These are phyloP conservation scores for Zeus faber DNA, from an alignment of 2,113 vertebrate genomes.

Conservation along the genomic window DNA sequence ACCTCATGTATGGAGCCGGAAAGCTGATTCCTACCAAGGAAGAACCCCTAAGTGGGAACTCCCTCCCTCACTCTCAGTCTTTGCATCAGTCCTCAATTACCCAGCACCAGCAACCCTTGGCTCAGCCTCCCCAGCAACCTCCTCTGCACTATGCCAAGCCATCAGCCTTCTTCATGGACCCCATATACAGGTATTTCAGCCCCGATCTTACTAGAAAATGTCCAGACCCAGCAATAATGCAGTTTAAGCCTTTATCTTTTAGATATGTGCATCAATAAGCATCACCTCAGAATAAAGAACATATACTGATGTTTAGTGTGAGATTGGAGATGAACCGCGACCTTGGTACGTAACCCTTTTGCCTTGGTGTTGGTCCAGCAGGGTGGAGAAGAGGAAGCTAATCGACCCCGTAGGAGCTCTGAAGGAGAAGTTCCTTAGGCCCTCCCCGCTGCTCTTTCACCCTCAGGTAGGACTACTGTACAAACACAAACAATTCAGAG, in stretches of 20 bases:
- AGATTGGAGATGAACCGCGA: constrained; percentile 30
- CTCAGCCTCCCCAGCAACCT: constrained; percentile 85
- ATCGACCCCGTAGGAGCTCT: constrained; percentile 92
- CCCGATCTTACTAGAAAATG: constrained; percentile 70
- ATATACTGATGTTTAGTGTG: background rate
- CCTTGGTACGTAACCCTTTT: constrained; percentile 93
- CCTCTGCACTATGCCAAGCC: constrained; percentile 97
- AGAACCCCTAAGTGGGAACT: constrained; percentile 74
- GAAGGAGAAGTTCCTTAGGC: constrained; percentile 96
- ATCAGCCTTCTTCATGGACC: constrained; percentile 99
- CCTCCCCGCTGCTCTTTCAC: constrained; percentile 91
- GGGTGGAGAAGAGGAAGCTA: constrained; percentile 99
- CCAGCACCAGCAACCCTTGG: constrained; percentile 82
- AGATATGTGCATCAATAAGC: too few relatives aligned
- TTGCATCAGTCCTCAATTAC: constrained; percentile 81
- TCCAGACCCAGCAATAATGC: too few relatives aligned
- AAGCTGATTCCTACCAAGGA: constrained; percentile 75
- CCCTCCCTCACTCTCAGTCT: constrained; percentile 80
- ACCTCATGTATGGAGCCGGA: constrained; percentile 84
- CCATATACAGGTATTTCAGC: constrained; percentile 98
- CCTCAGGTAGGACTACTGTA: constrained; percentile 84
- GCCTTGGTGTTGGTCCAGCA: constrained; percentile 94
- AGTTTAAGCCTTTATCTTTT: too few relatives aligned
- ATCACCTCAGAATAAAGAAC: background rate
- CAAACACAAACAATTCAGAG: constrained; percentile 1